Evolutionary conservation across 1,140 invertebrate species (phyloP).

Genomic region (Plectrocnemia conspersa): DNA sequence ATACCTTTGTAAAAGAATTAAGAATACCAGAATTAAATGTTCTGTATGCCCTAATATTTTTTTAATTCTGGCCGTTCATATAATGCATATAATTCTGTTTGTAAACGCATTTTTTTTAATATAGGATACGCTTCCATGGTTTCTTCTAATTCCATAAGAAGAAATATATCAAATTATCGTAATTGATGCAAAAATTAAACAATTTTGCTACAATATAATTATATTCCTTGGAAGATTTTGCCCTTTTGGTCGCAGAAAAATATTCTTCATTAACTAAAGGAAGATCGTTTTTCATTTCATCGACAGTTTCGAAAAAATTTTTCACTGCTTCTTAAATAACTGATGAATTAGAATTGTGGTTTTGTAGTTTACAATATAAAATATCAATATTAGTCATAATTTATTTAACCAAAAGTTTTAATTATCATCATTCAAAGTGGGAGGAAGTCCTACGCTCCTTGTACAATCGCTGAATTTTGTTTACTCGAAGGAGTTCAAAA

Average conservation of each 20-base stretch:
- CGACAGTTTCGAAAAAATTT: no score
- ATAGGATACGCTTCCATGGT: background rate
- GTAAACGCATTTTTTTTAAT: background rate
- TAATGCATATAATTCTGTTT: background rate
- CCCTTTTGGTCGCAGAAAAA: background rate
- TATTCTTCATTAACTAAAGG: background rate
- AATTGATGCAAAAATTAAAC: background rate
- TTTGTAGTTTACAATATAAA: background rate
- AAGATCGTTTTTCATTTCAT: background rate
- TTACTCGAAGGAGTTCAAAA: no score
- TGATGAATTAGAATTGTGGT: background rate
- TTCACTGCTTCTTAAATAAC: background rate
- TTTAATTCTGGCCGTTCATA: slow-evolving; percentile 1
- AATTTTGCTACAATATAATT: background rate
- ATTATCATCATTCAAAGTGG: no score
- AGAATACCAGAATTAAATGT: background rate
- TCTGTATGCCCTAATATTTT: background rate
- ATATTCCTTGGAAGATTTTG: background rate
- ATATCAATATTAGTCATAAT: no score
- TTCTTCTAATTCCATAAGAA: background rate
- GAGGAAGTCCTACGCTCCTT: no score
- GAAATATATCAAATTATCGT: background rate
- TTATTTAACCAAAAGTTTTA: no score
- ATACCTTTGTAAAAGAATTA: background rate
- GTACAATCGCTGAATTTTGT: no score